Evolutionary conservation across 2,113 vertebrate species (phyloP).

Genomic region (Vulpes vulpes): DNA sequence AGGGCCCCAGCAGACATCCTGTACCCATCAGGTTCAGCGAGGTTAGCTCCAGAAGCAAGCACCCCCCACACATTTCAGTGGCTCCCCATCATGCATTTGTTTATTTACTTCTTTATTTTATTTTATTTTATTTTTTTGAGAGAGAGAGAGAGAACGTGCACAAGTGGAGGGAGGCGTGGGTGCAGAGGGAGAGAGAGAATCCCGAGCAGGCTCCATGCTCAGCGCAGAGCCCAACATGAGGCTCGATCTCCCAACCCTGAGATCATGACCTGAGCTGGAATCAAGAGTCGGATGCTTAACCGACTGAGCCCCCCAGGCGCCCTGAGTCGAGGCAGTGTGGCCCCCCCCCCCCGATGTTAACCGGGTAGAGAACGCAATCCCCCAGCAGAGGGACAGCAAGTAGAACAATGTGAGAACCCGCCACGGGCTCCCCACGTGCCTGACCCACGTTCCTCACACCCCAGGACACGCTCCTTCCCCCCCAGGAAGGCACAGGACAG

Average conservation of each 20-base stretch:
- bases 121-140: no score
- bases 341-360: rapidly evolving
- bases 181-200: not conserved
- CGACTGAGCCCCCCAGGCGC: not conserved
- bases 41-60: not conserved
- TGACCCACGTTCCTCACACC: not conserved
- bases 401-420: rapidly evolving
- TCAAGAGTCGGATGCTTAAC: not conserved
- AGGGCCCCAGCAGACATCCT: rapidly evolving
- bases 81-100: not conserved
- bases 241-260: not conserved
- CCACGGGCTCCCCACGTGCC: rapidly evolving
- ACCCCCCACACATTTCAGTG: rapidly evolving
- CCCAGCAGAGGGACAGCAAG: not conserved
- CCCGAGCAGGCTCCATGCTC: not conserved
- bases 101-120: not conserved
- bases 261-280: not conserved
- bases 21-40: rapidly evolving
- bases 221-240: not conserved
- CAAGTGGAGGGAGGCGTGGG: no score
- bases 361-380: not conserved
- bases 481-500: rapidly evolving
- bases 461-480: not conserved
- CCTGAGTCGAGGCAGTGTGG: not conserved
- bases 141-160: not conserved